phyloP scores from a whole-genome alignment of 2,113 vertebrate genomes.

The Corythoichthys intestinalis region DNA sequence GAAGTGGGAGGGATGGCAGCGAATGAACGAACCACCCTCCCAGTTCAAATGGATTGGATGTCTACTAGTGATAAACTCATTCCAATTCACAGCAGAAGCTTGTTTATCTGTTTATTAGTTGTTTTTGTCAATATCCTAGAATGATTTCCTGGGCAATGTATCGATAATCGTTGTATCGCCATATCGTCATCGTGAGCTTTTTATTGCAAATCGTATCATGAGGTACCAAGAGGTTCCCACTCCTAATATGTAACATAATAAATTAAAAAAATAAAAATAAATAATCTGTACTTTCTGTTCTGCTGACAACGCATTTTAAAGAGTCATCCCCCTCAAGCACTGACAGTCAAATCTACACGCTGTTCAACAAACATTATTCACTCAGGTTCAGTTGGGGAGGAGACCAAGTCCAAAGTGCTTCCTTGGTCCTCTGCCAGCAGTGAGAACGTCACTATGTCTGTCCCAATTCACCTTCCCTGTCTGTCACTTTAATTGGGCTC shows the following conservation, averaged over 20 bases:
- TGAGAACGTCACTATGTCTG: constrained; percentile 16
- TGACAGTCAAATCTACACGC: constrained; percentile 12
- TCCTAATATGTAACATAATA: not conserved
- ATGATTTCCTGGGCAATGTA: too few species aligned
- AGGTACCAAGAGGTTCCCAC: too few species aligned
- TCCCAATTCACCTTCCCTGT: constrained; percentile 11
- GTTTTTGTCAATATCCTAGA: too few species aligned
- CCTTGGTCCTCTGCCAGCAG: constrained; percentile 52
- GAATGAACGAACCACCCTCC: too few species aligned
- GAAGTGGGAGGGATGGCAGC: too few species aligned
- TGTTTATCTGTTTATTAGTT: too few species aligned
- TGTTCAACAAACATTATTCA: constrained; percentile 42
- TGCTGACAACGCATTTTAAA: not conserved
- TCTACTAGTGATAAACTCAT: too few species aligned
- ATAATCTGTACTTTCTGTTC: not conserved
- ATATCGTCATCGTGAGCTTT: too few species aligned
- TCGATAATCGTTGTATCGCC: too few species aligned
- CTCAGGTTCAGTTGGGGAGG: constrained; percentile 31
- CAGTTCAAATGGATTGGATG: too few species aligned
- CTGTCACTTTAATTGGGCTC: constrained; percentile 42
- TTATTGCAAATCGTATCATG: too few species aligned
- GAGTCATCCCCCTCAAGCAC: constrained; percentile 6
- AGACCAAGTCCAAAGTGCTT: constrained; percentile 57
- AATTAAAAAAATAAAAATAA: not conserved
- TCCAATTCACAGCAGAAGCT: too few species aligned